Base-by-base conservation (phyloP, 2,113 vertebrate species). In the Ameiurus melas region DNA sequence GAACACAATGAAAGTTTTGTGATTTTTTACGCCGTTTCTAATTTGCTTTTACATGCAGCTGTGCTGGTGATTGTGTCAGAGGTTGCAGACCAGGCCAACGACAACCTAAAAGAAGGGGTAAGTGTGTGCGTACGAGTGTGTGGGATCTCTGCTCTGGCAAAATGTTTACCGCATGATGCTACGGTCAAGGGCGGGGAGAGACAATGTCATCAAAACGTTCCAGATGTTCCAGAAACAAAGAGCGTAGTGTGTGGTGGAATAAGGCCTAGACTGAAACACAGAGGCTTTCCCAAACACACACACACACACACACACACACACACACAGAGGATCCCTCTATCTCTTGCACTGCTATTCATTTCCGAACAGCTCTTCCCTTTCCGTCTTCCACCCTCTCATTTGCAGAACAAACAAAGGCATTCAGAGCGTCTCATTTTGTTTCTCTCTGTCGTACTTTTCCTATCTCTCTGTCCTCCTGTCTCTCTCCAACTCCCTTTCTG, bases 21-120 rank as follows among this genome's bases (percentile, higher is more conserved):
- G n/a, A 80, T 77, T 77, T 73, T 9, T n/a, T 70, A 75, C 71
- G 22, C 2, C 0, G 16, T 80, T 14, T 25, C 57, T 43, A 14
- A 14, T 83, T 43, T 83, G 12, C 33, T 82, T 58, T 82, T 58
- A 16, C 66, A 73, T 13, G 90, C 95, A 99, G 98, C 97, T 94
- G 97, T 96, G 14, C 95, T 99, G 95, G 95, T 96, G 87, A 95
- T 97, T 14, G 92, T 99, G 93, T 97, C 97, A 80, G 97, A 97
- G 92, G 94, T 99, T 89, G 96, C 97, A 0, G 98, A 98, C 91
- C 95, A 94, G 89, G 97, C 97, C 92, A 98, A 97, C 0, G 97
- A 99, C 93, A 97, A 96, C 92, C 97, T 99, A 93, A 96, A 97
- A 86, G 97, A 99, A 88, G 98, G 97, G 96, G 98, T 99, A 92